Base-by-base conservation (phyloP, 2,888 invertebrate genomes). In the Mantis religiosa region DNA sequence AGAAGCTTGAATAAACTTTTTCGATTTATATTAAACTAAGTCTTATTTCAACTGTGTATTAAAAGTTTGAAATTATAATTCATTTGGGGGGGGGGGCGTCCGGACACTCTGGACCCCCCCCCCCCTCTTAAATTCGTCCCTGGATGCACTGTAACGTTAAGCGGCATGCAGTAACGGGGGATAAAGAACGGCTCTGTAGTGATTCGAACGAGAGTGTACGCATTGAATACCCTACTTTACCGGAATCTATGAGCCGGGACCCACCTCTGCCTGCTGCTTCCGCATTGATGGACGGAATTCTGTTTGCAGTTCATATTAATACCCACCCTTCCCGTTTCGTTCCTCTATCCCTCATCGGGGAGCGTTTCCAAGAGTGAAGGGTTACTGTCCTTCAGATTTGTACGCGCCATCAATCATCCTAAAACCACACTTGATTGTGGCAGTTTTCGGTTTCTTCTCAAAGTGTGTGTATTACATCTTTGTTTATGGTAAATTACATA, bases 231-330 rank as follows among this genome's bases (percentile, higher is more conserved):
- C 54, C 85, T 85, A 34, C 85, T 34, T 25, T 34, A 34, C 25
- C 20, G 27, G 27, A 86, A 71, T 71, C 54, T 71, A 71, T 71
- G 54, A 71, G 20, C 54, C 41, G 54, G 20, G 20, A 25, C 54
- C n/a, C 54, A 71, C 54, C 54, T 71, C 54, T 71, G 54, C 54
- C 54, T 71, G 54, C 86, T 86, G 81, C 86, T 81, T 86, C 25
- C 86, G 71, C 81, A 81, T 81, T 86, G 71, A 81, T 81, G 86
- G 81, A 81, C 30, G 81, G 86, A 86, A 86, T 86, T 86, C 86
- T 86, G 86, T 86, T 86, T 86, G 86, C 86, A 86, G 86, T 86
- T 86, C 86, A 81, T 86, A 81, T 86, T 86, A 86, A 86, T 86
- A 86, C 86, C 86, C 82, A 30, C 81, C 81, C 81, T 86, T 25